Base-by-base conservation (phyloP, 2,113 vertebrate genomes). In the Cyprinodon brontotheroides region DNA sequence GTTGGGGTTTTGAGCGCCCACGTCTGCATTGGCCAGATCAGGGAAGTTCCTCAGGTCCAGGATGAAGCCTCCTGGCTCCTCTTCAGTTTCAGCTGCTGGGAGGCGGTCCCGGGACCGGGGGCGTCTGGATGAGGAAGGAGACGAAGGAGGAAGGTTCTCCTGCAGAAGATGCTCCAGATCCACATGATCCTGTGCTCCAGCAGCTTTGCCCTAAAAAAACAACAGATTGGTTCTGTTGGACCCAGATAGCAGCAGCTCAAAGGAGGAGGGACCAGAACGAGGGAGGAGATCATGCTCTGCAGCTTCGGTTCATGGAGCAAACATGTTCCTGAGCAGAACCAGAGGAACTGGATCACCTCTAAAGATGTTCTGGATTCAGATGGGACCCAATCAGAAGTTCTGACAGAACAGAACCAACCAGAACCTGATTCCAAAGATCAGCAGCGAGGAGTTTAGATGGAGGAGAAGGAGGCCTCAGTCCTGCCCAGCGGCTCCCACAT, bases 21-120 rank as follows among this genome's bases (percentile, higher is more conserved):
- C 17, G 3, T 72, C 36, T 14, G 61, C 70, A 0, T 64, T 48
- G 37, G 29, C 70, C 36, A 72, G 45, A 11, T 53, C 70, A 0
- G 70, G 70, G 17, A 72, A 39, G 45, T 64, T 72, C 61, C 61
- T 72, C 45, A 72, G 70, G 6, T 72, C 70, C 45, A 72, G 61
- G 45, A 53, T 4, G 37, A 72, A 72, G 70, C 20, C 37, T 20
- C 13, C 57, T 0, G 22, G 57, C 39, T 71, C 43, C 7, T 40
- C 61, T 37, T 72, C 61, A 1, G 70, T 36, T 9, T 2, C 17
- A 40, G 45, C 45, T 15, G 45, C 36, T 1, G 70, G 37, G 14
- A 47, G 40, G 43, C 9, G 29, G 0, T 57, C 29, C 70, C 1
- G 14, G 60, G 40, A 12, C 69, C 59, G 37, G 59, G 4, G 41